Evolutionary conservation across 1,140 invertebrate species (phyloP).

Genomic region (Maniola jurtina): DNA sequence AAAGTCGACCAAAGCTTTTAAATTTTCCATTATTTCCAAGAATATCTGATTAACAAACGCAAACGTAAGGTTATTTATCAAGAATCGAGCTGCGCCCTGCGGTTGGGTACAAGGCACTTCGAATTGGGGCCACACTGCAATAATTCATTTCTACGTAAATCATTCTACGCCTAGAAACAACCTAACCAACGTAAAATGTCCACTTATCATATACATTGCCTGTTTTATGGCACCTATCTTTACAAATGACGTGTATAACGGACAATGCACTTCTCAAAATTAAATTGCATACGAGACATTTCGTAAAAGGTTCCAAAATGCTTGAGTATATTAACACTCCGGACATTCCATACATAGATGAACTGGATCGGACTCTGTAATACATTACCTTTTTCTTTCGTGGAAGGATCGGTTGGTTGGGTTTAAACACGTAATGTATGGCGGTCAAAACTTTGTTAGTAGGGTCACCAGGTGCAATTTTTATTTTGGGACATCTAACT

Average conservation of each 20-base stretch:
- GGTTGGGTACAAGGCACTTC: neutral
- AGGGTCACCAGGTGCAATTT: neutral
- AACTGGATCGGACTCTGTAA: neutral
- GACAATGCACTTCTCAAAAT: slow-evolving; percentile 15
- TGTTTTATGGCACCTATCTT: neutral
- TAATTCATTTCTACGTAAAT: neutral
- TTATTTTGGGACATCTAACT: too few relatives aligned
- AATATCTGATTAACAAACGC: slow-evolving; percentile 5
- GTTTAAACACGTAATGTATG: slow-evolving; percentile 11
- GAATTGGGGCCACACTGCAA: neutral
- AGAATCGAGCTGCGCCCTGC: slow-evolving; percentile 7
- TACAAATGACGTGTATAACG: slow-evolving; percentile 10
- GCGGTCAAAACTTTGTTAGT: neutral
- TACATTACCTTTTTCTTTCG: slow-evolving; percentile 19
- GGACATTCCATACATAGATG: slow-evolving; percentile 30
- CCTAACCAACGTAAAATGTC: neutral
- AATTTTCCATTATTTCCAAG: slow-evolving; percentile 9
- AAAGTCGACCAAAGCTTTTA: neutral
- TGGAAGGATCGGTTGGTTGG: neutral
- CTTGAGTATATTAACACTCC: slow-evolving; percentile 11
- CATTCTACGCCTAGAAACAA: neutral
- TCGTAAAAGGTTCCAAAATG: slow-evolving; percentile 18
- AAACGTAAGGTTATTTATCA: slow-evolving; percentile 3
- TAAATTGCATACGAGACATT: slow-evolving; percentile 8
- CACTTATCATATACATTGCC: slow-evolving; percentile 3